Percentiles rank a stretch among this genome's conserved stretches.
Conservation (phyloP, 2,113 vertebrate genomes). For the Cygnus buccinator region DNA sequence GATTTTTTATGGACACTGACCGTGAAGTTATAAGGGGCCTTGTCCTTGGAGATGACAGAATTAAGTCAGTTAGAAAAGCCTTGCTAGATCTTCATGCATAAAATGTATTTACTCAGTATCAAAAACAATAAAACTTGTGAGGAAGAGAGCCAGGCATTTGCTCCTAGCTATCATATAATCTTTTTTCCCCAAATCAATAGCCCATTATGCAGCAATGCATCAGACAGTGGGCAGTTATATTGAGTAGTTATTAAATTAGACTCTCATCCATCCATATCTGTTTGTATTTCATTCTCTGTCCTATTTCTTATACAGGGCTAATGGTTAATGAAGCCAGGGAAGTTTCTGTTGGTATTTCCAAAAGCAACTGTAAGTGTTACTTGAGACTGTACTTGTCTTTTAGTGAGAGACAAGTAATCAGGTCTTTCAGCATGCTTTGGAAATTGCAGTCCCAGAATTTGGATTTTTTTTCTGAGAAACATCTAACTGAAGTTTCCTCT, state of each 20-base stretch:
- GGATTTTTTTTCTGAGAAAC: background rate
- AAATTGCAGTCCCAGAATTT: background rate
- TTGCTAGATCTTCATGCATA: background rate
- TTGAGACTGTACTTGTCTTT: background rate
- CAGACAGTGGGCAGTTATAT: conserved; percentile 45
- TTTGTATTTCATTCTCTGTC: conserved; percentile 16
- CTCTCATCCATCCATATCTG: conserved; percentile 23
- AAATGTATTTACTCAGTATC: conserved; percentile 44
- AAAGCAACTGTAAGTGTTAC: background rate
- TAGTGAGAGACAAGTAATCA: background rate
- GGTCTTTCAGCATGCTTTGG: background rate
- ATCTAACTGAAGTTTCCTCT: background rate
- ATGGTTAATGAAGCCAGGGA: background rate
- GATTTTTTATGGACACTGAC: background rate
- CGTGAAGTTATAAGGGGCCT: background rate
- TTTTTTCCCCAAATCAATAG: conserved; percentile 44
- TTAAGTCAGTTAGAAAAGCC: background rate
- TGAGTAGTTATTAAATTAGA: conserved; percentile 55
- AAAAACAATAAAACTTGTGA: conserved; percentile 11
- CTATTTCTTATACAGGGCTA: background rate
- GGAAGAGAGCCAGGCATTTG: background rate
- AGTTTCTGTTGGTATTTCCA: background rate
- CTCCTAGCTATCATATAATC: background rate
- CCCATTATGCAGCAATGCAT: conserved; percentile 18
- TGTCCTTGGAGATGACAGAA: conserved; percentile 2